Percentiles rank a stretch among this genome's conserved stretches.
Evolutionary conservation across 2,113 vertebrate genomes (phyloP).

Genomic region (human (Homo sapiens)): GRCh38 chr6:138617501-138618000

Average conservation of each 20-base stretch:
- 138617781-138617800: accelerated
- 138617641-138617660: too few relatives aligned
- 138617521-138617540: background rate
- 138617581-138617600: background rate
- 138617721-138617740: background rate
- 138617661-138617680: background rate
- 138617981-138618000: background rate
- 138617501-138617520: background rate
- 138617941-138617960: background rate
- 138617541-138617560: background rate
- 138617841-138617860: background rate
- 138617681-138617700: background rate
- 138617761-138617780: background rate
- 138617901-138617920: too few relatives aligned
- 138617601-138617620: background rate
- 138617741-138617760: accelerated
- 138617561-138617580: background rate
- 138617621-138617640: background rate
- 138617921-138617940: background rate
- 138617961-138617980: background rate
- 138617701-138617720: background rate
- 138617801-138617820: background rate
- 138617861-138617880: accelerated
- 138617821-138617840: background rate
- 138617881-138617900: accelerated